Evolutionary conservation across 2,113 vertebrate species (phyloP).

Genomic region (Pseudopodoces humilis): DNA sequence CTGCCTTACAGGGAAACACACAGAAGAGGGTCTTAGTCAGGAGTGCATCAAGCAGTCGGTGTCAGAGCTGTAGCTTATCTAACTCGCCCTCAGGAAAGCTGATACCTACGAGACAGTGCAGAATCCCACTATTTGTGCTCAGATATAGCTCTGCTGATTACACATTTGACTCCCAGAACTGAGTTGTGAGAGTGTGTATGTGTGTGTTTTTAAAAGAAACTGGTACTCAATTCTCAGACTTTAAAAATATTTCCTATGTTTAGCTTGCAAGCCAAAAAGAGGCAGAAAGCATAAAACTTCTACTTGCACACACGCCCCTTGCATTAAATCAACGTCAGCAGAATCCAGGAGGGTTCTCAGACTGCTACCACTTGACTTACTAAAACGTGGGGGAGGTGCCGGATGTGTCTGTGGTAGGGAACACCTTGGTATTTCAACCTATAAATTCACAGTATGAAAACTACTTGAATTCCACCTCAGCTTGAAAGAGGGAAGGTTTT

Average conservation of each 20-base stretch:
- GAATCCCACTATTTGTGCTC: constrained; percentile 14
- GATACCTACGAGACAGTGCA: constrained; percentile 1
- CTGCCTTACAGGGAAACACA: not conserved
- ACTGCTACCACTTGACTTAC: constrained; percentile 2
- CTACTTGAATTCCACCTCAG: constrained; percentile 29
- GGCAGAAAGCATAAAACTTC: constrained; percentile 32
- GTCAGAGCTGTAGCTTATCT: not conserved
- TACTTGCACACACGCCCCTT: not conserved
- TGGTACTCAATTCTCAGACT: not conserved
- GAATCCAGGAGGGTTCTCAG: not conserved
- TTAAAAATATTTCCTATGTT: constrained; percentile 13
- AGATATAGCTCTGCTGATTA: not conserved
- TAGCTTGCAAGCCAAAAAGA: constrained; percentile 3
- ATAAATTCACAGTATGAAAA: constrained; percentile 27
- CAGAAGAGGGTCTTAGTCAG: not conserved
- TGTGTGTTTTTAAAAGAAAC: not conserved
- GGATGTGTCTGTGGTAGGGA: not conserved
- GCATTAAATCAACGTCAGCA: not conserved
- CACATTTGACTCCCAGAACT: not conserved
- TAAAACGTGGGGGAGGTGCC: not conserved
- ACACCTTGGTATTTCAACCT: not conserved
- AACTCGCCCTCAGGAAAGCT: not conserved
- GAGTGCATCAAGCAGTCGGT: constrained; percentile 13
- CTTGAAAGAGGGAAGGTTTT: not conserved
- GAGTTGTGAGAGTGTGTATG: not conserved